Evolutionary conservation across 2,888 invertebrate genomes (phyloP), one percentile per base, ranked within the genome.

Genomic region (Vesta saturnalis): DNA sequence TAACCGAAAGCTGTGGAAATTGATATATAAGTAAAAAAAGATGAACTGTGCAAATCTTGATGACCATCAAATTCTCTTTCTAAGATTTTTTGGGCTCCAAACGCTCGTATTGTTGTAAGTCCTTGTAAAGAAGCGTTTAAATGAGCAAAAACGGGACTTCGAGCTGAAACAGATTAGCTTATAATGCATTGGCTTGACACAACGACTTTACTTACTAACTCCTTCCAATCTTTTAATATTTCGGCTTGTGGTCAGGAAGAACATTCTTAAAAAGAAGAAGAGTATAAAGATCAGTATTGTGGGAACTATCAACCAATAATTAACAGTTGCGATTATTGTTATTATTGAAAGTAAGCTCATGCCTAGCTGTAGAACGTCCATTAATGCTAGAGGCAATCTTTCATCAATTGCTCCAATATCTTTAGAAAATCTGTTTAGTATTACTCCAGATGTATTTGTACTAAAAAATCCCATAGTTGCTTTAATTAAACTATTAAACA

Each of bases 81-180:
- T 49, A 97, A 89, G 18, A 92, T 89, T 61, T 90, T 87, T 80
- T 95, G 92, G 0, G 94, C 94, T 5, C 90, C 89, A 80, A 94
- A 96, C 0, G 97, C 94, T 62, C 98, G 88, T 56, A 99, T 96
- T 0, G 97, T 97, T 0, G 95, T 90, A 70, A 99, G 86, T 0
- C 98, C 98, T 81, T 94, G 93, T 3, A 99, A 86, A 0, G 95
- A 91, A 21, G 96, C 94, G 79, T 92, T 94, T 77, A 98, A 85
- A 80, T 97, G 97, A 1, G 94, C 93, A 85, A 97, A 98, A n/a
- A 99, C 94, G 0, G 98, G 98, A 77, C 96, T 96, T 68, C 96
- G 91, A 72, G 95, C 95, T 95, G 85, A 52, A 83, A 63, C 5
- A 15, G n/a, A 46, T n/a, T 12, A 8, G 10, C 30, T 18, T 43